A percentile compares a stretch with the other conserved stretches of the same genome.
These are phyloP conservation scores for Smittia sp. DNA, from an alignment of 2,888 invertebrate species.

Conservation along the genomic window DNA sequence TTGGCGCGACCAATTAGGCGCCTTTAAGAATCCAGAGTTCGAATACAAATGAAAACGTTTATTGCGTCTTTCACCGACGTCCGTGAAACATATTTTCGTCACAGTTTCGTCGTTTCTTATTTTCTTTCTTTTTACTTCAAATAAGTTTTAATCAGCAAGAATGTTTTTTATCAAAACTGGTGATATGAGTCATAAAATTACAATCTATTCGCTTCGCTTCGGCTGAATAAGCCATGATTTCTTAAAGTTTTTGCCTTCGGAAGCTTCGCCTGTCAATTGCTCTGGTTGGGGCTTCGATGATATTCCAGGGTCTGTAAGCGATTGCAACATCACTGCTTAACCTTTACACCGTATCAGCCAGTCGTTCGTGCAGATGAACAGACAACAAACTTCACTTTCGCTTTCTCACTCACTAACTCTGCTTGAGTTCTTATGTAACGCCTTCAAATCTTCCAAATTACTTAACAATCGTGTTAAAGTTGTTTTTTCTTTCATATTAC, in stretches of 20 bases:
- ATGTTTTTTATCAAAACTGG: constrained; percentile 34
- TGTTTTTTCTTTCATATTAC: constrained; percentile 39
- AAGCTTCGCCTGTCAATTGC: neutral
- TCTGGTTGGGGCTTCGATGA: neutral
- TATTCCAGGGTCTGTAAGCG: neutral
- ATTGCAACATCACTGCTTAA: neutral
- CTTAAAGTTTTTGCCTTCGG: neutral
- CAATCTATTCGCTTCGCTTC: constrained; percentile 13
- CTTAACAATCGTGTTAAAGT: constrained; percentile 41
- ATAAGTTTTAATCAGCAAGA: constrained; percentile 28
- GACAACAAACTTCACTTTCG: constrained; percentile 1
- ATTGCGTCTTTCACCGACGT: constrained; percentile 18
- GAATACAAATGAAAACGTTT: neutral
- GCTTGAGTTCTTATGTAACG: constrained; percentile 40
- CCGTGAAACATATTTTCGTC: constrained; percentile 5
- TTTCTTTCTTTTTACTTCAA: neutral
- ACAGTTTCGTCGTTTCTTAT: constrained; percentile 12
- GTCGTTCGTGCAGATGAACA: neutral
- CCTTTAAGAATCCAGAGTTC: neutral
- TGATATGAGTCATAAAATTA: constrained; percentile 40
- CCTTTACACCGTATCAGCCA: constrained; percentile 11
- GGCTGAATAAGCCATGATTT: constrained; percentile 24
- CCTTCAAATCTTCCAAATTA: constrained; percentile 41
- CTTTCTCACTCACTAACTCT: constrained; percentile 36
- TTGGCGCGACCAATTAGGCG: neutral